These are phyloP conservation scores for Silurus aristotelis DNA, from an alignment of 2,797 vertebrate species.

Conservation along the genomic window DNA sequence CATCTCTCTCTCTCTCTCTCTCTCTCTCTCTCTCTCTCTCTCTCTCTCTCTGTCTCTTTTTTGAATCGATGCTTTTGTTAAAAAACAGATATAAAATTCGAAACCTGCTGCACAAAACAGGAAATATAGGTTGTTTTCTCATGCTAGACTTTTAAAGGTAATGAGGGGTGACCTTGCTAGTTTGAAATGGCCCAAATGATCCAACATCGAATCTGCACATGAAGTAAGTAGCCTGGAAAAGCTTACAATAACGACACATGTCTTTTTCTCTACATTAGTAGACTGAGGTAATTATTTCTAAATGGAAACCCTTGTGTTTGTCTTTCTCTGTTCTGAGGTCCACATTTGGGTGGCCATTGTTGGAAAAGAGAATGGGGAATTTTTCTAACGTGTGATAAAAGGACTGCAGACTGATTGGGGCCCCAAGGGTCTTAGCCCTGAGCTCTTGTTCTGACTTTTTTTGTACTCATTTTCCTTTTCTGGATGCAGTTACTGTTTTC, in stretches of 20 bases:
- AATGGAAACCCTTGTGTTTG: constrained; percentile 51
- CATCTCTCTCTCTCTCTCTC: background rate
- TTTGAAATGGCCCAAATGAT: constrained; percentile 27
- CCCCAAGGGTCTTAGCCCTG: constrained; percentile 46
- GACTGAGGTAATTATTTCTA: constrained; percentile 42
- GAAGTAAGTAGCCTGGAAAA: constrained; percentile 47
- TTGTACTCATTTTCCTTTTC: constrained; percentile 48
- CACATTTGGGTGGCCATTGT: constrained; percentile 51
- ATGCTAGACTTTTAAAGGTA: constrained; percentile 21
- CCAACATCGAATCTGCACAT: background rate
- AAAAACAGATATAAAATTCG: constrained; percentile 15
- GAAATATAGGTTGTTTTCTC: constrained; percentile 8
- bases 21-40: background rate
- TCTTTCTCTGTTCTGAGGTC: constrained; percentile 41
- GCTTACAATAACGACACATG: constrained; percentile 42
- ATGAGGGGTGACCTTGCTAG: constrained; percentile 21
- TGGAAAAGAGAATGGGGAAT: constrained; percentile 30
- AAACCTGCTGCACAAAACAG: background rate
- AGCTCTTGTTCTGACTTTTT: constrained; percentile 44
- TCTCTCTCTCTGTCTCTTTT: background rate
- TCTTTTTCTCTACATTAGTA: constrained; percentile 39
- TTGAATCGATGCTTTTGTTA: constrained; percentile 24
- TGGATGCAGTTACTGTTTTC: constrained; percentile 60
- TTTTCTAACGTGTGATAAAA: constrained; percentile 52
- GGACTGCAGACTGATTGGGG: constrained; percentile 57